Evolutionary conservation across 2,797 vertebrate genomes (phyloP), one percentile per base, ranked within the genome.

Genomic region (Peromyscus eremicus): DNA sequence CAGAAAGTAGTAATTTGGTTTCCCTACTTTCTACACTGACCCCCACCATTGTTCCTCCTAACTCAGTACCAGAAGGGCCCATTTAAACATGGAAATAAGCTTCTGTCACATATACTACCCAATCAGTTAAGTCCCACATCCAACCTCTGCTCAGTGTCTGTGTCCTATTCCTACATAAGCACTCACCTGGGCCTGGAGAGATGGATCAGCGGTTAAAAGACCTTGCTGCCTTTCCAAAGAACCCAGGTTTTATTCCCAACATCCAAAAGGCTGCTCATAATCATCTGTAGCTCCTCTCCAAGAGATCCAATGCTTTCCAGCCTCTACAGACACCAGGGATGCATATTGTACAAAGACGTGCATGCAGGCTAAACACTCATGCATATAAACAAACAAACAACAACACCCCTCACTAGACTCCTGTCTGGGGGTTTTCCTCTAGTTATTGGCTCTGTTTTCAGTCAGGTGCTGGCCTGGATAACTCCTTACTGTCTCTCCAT

Each of bases 21-120:
- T 37, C 64, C 43, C 64, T 62, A 16, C 29, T 46, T 92, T 64
- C 85, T 60, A 79, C 43, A 71, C 10, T 34, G 49, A n/a, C 8
- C 29, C 25, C 52, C 46, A 34, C 60, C 60, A 37, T 11, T 25
- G 49, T 80, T 52, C 73, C 34, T 86, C 73, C 92, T 86, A 40
- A 21, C 23, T 27, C 11, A 21, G 11, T 37, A 2, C 6, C 2
- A 1, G 34, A 57, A 10, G 10, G 19, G 1, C 34, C 34, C 49
- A 68, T 92, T 73, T 9, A 66, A 60, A n/a, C 14, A 32, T 7
- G 0, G 19, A 27, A 49, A 25, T 40, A 0, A 0, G 21, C 46
- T n/a, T 49, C 16, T 29, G 4, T 27, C 21, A 55, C 0, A 0
- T 55, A 52, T 2, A 7, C 71, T 34, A 0, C 25, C 80, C 43